These are phyloP conservation scores for Helicorthomorpha holstii DNA, from an alignment of 1,140 invertebrate species.

Conservation along the genomic window DNA sequence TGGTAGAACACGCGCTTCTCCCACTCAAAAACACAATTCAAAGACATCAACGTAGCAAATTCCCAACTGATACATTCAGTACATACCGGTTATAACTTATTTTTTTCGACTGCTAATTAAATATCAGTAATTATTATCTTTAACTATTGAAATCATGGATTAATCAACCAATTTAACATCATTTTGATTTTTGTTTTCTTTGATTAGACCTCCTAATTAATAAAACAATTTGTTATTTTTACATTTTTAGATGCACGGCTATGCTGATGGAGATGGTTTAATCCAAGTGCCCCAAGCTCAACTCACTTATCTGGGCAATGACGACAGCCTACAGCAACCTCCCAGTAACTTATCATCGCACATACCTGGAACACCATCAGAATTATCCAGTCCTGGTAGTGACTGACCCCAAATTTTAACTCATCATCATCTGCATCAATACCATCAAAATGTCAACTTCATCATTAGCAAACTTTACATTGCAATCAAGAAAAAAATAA, in stretches of 20 bases:
- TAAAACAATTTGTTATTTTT: too few relatives aligned
- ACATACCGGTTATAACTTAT: too few relatives aligned
- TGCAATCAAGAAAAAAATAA: too few relatives aligned
- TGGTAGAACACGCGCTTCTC: too few relatives aligned
- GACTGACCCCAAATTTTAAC: conserved; percentile 17
- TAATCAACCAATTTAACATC: neutral
- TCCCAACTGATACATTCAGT: too few relatives aligned
- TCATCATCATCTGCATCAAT: neutral
- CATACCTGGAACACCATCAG: conserved; percentile 23
- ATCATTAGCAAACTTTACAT: neutral
- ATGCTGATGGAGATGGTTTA: conserved; percentile 16
- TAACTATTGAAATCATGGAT: neutral
- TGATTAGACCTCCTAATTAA: too few relatives aligned
- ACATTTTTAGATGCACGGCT: conserved; percentile 19
- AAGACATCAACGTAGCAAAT: too few relatives aligned
- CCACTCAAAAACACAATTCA: too few relatives aligned
- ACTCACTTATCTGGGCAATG: conserved; percentile 15
- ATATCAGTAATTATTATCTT: too few relatives aligned
- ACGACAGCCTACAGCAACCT: conserved; percentile 17
- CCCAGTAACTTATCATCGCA: conserved; percentile 22
- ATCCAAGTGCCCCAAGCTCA: conserved; percentile 14
- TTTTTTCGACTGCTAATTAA: too few relatives aligned
- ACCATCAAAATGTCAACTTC: neutral
- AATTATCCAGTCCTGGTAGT: conserved; percentile 26
- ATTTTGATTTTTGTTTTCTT: neutral